Evolutionary conservation across 2,888 invertebrate genomes (phyloP).

Genomic region (Melanchra persicariae): DNA sequence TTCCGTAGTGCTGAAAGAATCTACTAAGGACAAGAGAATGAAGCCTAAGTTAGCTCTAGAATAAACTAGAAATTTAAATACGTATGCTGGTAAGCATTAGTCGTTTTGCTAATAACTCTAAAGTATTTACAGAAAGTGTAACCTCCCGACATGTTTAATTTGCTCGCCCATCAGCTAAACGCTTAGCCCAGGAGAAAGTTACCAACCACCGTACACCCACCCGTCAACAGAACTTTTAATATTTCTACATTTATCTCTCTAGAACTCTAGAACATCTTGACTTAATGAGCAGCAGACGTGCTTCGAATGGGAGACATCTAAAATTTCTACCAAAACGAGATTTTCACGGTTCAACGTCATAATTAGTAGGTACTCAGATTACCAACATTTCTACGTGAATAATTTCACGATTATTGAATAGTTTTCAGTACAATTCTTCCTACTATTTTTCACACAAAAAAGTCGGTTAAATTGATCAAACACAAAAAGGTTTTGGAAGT

Average conservation of each 20-base stretch:
- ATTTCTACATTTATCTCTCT: slow-evolving; percentile 54
- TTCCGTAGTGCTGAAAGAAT: background rate
- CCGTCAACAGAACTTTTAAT: slow-evolving; percentile 57
- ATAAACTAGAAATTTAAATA: slow-evolving; percentile 8
- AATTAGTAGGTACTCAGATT: slow-evolving; percentile 42
- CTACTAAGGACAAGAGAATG: background rate
- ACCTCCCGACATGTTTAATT: slow-evolving; percentile 40
- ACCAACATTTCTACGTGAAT: slow-evolving; percentile 36
- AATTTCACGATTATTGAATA: slow-evolving; percentile 43
- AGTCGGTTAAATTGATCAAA: slow-evolving; percentile 7
- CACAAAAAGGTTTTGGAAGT: background rate
- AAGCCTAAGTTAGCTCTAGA: no score
- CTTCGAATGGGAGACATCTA: slow-evolving; percentile 32
- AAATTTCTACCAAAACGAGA: slow-evolving; percentile 46
- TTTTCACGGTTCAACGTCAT: slow-evolving; percentile 44
- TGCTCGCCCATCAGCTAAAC: slow-evolving; percentile 31
- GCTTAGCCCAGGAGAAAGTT: slow-evolving; percentile 40
- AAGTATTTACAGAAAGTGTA: slow-evolving; percentile 33
- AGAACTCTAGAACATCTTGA: slow-evolving; percentile 38
- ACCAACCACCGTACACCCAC: slow-evolving; percentile 12
- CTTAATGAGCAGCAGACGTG: slow-evolving; percentile 59
- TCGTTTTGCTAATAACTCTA: slow-evolving; percentile 19
- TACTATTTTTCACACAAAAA: background rate
- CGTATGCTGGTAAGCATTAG: slow-evolving; percentile 4
- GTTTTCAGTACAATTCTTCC: slow-evolving; percentile 24